Evolutionary conservation across 2,797 vertebrate genomes (phyloP).

Genomic region (Esox lucius): DNA sequence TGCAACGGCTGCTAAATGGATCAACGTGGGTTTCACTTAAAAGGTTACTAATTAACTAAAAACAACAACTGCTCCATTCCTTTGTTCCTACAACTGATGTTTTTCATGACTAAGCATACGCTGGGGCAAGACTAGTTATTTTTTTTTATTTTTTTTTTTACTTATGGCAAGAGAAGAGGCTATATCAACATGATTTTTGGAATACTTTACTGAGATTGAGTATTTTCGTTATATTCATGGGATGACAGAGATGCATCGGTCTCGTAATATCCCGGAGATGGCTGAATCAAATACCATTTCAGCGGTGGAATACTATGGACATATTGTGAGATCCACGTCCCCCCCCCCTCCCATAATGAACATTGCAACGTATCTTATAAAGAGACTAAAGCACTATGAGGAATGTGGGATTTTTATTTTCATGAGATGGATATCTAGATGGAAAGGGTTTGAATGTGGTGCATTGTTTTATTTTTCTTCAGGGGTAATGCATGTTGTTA

Average conservation of each 20-base stretch:
- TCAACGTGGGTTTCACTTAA: conserved; percentile 30
- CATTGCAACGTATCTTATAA: neutral
- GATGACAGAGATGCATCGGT: conserved; percentile 47
- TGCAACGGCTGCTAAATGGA: conserved; percentile 52
- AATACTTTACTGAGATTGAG: conserved; percentile 29
- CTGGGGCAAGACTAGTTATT: conserved; percentile 11
- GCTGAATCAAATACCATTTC: conserved; percentile 59
- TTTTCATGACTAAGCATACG: conserved; percentile 5
- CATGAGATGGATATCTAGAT: neutral
- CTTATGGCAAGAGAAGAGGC: neutral
- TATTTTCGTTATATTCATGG: conserved; percentile 37
- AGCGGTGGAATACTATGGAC: conserved; percentile 41
- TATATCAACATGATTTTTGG: neutral
- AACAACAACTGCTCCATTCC: conserved; percentile 29
- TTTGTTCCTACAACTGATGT: conserved; percentile 37
- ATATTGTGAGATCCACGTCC: neutral
- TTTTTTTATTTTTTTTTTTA: neutral
- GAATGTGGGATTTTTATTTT: neutral
- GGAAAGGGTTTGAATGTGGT: neutral
- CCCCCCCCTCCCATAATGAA: neutral
- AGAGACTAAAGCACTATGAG: neutral
- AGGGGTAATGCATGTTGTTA: neutral
- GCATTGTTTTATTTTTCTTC: neutral
- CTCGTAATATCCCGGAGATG: conserved; percentile 44
- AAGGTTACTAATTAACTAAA: conserved; percentile 67